phyloP scores from a whole-genome alignment of 1,140 invertebrate species.

The Lerema accius region DNA sequence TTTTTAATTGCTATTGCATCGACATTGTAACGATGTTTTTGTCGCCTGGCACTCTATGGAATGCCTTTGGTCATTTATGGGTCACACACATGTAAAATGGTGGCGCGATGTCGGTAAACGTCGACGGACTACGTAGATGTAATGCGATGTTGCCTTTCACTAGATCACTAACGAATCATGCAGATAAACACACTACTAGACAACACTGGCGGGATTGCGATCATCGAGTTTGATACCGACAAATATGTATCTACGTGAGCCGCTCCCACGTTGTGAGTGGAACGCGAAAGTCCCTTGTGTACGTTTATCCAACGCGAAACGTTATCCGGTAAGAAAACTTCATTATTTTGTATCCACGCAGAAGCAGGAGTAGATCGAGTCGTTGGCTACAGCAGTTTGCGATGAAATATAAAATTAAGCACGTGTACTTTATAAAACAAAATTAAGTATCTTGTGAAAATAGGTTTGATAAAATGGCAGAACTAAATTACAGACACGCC shows the following conservation, averaged over 20 bases:
- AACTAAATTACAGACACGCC: conserved; percentile 73
- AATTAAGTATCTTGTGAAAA: conserved; percentile 60
- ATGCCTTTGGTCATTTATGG: not conserved
- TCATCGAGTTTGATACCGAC: conserved; percentile 66
- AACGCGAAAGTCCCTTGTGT: conserved; percentile 31
- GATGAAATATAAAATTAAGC: conserved; percentile 71
- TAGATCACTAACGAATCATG: conserved; percentile 58
- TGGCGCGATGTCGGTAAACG: conserved; percentile 15
- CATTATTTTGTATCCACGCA: conserved; percentile 45
- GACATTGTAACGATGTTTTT: conserved; percentile 1
- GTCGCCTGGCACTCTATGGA: not conserved
- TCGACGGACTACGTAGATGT: conserved; percentile 31
- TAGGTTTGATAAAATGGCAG: conserved; percentile 60
- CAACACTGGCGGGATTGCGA: conserved; percentile 74
- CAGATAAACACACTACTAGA: conserved; percentile 62
- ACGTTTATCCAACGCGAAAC: conserved; percentile 18
- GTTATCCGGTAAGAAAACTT: conserved; percentile 8
- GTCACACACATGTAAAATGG: not conserved
- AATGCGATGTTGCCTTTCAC: conserved; percentile 32
- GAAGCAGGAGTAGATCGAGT: conserved; percentile 55
- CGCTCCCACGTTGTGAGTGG: conserved; percentile 33
- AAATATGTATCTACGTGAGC: conserved; percentile 27
- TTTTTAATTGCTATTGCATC: conserved; percentile 9
- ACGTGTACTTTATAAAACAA: conserved; percentile 64
- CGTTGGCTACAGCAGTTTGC: conserved; percentile 65